Evolutionary conservation across 1,140 invertebrate species (phyloP), one percentile per base, ranked within the genome.

Genomic region (Drosophila kurseongensis): DNA sequence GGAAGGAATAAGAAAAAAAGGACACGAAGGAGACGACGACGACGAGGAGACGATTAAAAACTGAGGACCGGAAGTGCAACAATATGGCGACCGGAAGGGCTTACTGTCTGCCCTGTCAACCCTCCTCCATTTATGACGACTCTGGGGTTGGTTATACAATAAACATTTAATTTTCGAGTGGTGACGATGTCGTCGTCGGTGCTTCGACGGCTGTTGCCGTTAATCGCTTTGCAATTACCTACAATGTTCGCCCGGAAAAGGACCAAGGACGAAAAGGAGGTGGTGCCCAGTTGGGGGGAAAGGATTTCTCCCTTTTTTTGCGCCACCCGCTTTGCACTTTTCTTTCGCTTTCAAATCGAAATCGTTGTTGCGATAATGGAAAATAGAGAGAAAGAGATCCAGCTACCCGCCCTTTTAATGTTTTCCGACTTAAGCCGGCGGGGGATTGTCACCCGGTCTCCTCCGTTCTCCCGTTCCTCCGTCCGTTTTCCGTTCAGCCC

Each of bases 141-240:
- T 52, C 51, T 23, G 29, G 13, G 40, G 45, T 50, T 77, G 65
- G 82, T 76, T 78, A 78, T 82, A 88, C 78, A 86, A 86, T 86
- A 86, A 86, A 88, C 82, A 86, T 86, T 86, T 86, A 88, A 86
- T 86, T 89, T 86, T 89, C 79, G 65, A 89, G 66, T 76, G 55
- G 58, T 54, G 29, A 61, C 65, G 45, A 54, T 57, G 55, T 52
- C 51, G 55, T 56, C 56, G 44, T 52, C 54, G 71, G 60, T 38
- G 67, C 78, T 75, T 78, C 51, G 74, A 68, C 78, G 74, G 56
- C 80, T 69, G 69, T 81, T 86, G 75, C 62, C 80, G 82, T 85
- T 85, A 85, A 85, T 85, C 83, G 82, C 75, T 85, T 85, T 81
- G 82, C 82, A 85, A 85, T 85, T 85, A 85, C 82, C 82, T 78